These are phyloP conservation scores for Saguinus midas DNA, from an alignment of 2,113 vertebrate species.

Conservation along the genomic window DNA sequence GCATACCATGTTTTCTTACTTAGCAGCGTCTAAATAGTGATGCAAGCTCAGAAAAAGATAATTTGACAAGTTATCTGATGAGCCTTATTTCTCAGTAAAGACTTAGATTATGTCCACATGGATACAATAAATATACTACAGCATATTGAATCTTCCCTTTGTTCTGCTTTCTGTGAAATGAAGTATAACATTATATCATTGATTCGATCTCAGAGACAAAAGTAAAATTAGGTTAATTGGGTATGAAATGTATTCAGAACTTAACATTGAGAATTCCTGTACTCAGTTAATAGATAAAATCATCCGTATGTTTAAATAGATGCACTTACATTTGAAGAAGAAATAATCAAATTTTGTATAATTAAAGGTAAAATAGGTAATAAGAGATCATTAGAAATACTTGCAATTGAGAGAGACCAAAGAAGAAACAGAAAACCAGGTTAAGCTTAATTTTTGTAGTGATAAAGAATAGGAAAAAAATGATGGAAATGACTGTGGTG, in stretches of 20 bases:
- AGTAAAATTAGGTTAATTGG: background rate
- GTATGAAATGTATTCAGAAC: background rate
- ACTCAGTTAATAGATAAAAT: slow-evolving; percentile 15
- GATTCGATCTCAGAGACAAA: background rate
- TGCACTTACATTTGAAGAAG: background rate
- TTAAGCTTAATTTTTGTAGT: background rate
- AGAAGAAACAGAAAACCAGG: background rate
- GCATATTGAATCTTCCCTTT: background rate
- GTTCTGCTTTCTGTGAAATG: background rate
- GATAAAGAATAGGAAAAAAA: background rate
- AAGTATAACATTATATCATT: background rate
- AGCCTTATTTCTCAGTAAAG: background rate
- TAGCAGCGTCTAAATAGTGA: background rate
- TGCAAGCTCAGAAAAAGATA: background rate
- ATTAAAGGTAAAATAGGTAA: background rate
- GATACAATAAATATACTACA: background rate
- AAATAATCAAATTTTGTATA: background rate
- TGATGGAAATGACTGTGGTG: background rate
- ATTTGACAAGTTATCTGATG: background rate
- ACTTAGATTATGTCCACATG: background rate
- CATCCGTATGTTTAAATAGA: background rate
- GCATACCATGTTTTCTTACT: background rate
- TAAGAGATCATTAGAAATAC: background rate
- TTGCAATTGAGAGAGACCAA: background rate
- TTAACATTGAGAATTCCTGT: background rate